Conservation (phyloP, 2,113 vertebrate species). For the Dipodomys ordii region DNA sequence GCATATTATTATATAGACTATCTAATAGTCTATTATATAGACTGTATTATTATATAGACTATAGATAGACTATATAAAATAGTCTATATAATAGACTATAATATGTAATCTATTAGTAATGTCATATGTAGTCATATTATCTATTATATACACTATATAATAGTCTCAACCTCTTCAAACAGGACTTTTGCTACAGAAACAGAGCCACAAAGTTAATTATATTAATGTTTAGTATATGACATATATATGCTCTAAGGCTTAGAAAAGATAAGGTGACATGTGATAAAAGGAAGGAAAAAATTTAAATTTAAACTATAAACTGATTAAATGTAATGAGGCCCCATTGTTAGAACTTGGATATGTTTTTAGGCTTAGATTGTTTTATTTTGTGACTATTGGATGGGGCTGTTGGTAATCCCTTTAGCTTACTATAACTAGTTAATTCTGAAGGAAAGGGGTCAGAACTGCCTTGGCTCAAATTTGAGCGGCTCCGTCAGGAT, state of each 20-base stretch:
- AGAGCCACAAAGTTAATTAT: background rate
- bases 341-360: background rate
- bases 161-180: slow-evolving; percentile 19
- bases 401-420: background rate
- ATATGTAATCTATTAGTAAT: background rate
- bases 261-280: slow-evolving; percentile 21
- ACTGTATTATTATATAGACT: no score
- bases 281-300: background rate
- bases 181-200: background rate
- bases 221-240: background rate
- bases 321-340: background rate
- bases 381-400: background rate
- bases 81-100: no score
- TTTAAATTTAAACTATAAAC: background rate
- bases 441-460: slow-evolving; percentile 1
- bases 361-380: slow-evolving; percentile 28
- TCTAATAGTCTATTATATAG: no score
- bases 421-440: slow-evolving; percentile 18
- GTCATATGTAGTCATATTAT: no score
- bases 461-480: background rate
- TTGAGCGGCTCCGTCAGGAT: background rate
- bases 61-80: no score
- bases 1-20: no score
- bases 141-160: background rate
- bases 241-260: background rate